Conservation (phyloP, 1,140 invertebrate genomes). For the Archivesica marissinica region DNA sequence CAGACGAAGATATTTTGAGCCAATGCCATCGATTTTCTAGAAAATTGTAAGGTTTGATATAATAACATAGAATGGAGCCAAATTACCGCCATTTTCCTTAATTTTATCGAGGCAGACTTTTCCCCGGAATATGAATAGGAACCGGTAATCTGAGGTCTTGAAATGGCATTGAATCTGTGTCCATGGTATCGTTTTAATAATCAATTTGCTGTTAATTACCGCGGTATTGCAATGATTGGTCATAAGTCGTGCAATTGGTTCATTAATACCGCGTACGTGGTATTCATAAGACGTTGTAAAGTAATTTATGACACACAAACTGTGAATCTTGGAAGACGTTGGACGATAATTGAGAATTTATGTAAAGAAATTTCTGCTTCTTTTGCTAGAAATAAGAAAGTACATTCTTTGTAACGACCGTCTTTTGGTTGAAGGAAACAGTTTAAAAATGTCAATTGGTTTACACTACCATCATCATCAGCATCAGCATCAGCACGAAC, state of each 20-base stretch:
- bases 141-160: not conserved
- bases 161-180: not conserved
- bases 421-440: no score
- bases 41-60: conserved; percentile 72
- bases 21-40: conserved; percentile 69
- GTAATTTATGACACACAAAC: not conserved
- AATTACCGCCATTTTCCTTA: conserved; percentile 76
- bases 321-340: not conserved
- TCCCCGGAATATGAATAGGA: conserved; percentile 1
- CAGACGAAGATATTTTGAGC: conserved; percentile 53
- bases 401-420: no score
- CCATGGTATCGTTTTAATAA: conserved; percentile 32
- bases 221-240: not conserved
- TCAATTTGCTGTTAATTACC: conserved; percentile 55
- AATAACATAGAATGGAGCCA: conserved; percentile 74
- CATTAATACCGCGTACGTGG: conserved; percentile 13
- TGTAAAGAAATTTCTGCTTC: no score
- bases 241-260: conserved; percentile 14
- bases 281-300: not conserved
- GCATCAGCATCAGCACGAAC: no score
- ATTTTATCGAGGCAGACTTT: conserved; percentile 68
- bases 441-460: no score
- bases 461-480: no score
- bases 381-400: not conserved
- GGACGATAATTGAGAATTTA: not conserved